Base-by-base conservation (phyloP, 1,140 invertebrate genomes). In the Drosophila malerkotliana region DNA sequence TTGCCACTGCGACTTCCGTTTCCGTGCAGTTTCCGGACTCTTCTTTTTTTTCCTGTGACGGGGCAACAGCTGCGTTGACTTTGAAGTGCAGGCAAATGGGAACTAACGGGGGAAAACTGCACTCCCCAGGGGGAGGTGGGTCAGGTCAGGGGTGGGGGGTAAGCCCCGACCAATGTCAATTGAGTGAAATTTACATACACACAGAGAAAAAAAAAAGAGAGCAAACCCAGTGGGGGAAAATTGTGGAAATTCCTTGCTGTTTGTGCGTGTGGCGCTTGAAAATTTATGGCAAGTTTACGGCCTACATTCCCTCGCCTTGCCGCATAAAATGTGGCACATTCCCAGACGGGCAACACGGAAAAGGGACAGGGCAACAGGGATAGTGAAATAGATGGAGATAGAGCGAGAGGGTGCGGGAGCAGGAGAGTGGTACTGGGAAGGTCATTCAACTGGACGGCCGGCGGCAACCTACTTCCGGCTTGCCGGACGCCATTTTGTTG, bases 1-100 rank as follows among this genome's bases (percentile, higher is more conserved):
- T 59, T 81, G 83, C 84, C 83, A 88, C 83, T 88, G 83, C 83
- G 79, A 88, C 83, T 88, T 88, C 83, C 83, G 83, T 77, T 88
- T 88, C 83, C 83, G 83, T 88, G 64, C 83, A 88, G 83, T 88
- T 83, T 88, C 83, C 83, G 79, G 69, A 71, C 73, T 88, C 69
- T 55, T 51, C 18, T 1, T 18, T 21, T 52, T 75, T 64, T 74
- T 51, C 54, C 51, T 60, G 67, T 66, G 53, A 54, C 41, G 37
- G 73, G 79, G 53, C 82, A 87, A 72, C 82, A 87, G 82, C 82
- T 87, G 82, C 82, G 69, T 72, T 87, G 82, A 87, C 83, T 87
- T 87, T 87, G 74, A 87, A 87, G 83, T 79, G 83, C 68, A 52
- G 60, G 73, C 77, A 77, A 68, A 76, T 59, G 49, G 57, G 62